Evolutionary conservation across 2,888 invertebrate species (phyloP), one percentile per base, ranked within the genome.

Genomic region (Coenonympha arcania): DNA sequence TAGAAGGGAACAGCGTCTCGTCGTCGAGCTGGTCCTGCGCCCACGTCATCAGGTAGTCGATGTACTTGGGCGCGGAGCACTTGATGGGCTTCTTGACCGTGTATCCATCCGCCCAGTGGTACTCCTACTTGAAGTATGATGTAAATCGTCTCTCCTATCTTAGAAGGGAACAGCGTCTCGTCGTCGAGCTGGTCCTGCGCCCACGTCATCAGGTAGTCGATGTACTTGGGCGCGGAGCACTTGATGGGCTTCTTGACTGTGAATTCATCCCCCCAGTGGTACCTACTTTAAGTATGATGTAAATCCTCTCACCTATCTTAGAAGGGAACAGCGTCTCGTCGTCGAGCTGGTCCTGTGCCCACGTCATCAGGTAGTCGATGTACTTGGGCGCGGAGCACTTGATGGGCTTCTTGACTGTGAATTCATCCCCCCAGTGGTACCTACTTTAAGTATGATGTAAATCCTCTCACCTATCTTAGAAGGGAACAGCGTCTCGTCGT

Each of bases 281-380:
- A n/a, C n/a, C n/a, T n/a, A n/a, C n/a, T n/a, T n/a, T n/a, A n/a
- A n/a, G n/a, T n/a, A n/a, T n/a, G n/a, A 30, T 31, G n/a, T 13
- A 8, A 1, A 5, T 8, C 9, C 9, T 6, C 20, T 31, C 59
- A 84, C 86, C 86, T 73, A 99, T 98, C 90, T 99, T 99, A 4
- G 98, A 98, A 31, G 99, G 99, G 74, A 99, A 99, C 28, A 99
- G 86, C 8, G 94, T n/a, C n/a, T n/a, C n/a, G n/a, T n/a, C n/a
- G n/a, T n/a, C n/a, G n/a, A n/a, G n/a, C n/a, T n/a, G n/a, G n/a
- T 99, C 98, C 84, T 99, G 99, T 50, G 99, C 98, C 97, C 98
- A n/a, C n/a, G n/a, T n/a, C n/a, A n/a, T n/a, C n/a, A n/a, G n/a
- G n/a, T n/a, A n/a, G n/a, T n/a, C n/a, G 65, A n/a, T n/a, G n/a